Conservation (phyloP, 2,888 invertebrate genomes). For the Drosophila algonquin region DNA sequence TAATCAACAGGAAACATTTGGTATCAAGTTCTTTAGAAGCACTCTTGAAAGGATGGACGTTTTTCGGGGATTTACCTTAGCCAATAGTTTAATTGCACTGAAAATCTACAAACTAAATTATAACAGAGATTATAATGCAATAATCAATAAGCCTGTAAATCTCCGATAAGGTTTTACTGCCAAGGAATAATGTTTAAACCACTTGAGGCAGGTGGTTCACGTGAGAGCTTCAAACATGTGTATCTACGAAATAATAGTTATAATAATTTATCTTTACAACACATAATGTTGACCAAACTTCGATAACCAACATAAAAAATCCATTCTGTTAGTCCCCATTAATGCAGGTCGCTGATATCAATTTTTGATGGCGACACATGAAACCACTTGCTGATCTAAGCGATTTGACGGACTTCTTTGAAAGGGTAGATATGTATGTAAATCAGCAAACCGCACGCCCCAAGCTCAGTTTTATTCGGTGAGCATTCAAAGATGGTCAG, state of each 20-base stretch:
- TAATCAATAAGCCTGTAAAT: neutral
- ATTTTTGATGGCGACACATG: constrained; percentile 35
- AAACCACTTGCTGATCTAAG: constrained; percentile 61
- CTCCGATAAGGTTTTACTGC: constrained; percentile 1
- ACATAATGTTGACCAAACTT: neutral
- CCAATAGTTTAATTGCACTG: neutral
- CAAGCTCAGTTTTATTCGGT: constrained; percentile 24
- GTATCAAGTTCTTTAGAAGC: constrained; percentile 1
- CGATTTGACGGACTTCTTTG: constrained; percentile 47
- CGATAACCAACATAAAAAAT: neutral
- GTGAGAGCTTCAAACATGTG: too few relatives aligned
- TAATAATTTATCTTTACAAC: too few relatives aligned
- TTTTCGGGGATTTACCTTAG: constrained; percentile 20
- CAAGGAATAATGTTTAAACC: neutral
- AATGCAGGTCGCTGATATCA: constrained; percentile 42
- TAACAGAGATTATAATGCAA: neutral
- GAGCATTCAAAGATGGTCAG: constrained; percentile 31
- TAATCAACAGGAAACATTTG: constrained; percentile 14
- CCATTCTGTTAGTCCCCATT: constrained; percentile 14
- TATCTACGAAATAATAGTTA: too few relatives aligned
- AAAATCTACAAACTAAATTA: neutral
- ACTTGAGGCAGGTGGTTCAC: constrained; percentile 17
- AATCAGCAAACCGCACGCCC: constrained; percentile 21
- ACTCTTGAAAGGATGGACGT: neutral
- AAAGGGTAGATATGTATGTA: constrained; percentile 20